These are phyloP conservation scores for Acanthosoma haemorrhoidale DNA, from an alignment of 2,888 invertebrate genomes.

Conservation along the genomic window DNA sequence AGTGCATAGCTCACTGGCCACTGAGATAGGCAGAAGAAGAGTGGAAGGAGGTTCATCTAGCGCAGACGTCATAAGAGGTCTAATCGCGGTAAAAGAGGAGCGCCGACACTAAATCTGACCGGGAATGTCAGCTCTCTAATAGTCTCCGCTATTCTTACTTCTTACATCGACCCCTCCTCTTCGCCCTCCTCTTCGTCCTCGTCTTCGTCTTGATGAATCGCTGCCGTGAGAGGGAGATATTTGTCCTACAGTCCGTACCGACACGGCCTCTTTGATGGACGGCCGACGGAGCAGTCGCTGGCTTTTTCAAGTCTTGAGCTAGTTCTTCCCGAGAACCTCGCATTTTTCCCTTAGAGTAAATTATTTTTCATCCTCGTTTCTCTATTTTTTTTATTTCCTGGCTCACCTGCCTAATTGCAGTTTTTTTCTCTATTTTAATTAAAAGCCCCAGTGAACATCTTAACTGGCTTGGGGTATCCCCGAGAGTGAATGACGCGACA, in stretches of 20 bases:
- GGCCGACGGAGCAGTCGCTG: background rate
- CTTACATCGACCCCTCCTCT: too few species aligned
- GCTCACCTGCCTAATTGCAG: background rate
- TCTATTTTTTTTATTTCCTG: background rate
- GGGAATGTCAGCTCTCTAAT: background rate
- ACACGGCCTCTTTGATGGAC: background rate
- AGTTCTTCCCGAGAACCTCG: too few species aligned
- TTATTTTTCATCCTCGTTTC: background rate
- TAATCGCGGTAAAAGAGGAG: background rate
- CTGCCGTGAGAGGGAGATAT: background rate
- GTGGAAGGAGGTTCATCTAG: background rate
- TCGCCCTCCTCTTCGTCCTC: background rate
- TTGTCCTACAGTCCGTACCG: background rate
- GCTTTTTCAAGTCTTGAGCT: too few species aligned
- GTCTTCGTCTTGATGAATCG: background rate
- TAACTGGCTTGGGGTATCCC: background rate
- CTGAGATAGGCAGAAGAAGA: background rate
- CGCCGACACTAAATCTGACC: background rate
- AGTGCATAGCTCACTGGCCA: background rate
- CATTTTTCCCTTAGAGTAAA: too few species aligned
- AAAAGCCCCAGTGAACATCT: background rate
- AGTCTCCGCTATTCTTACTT: background rate
- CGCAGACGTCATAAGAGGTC: slow-evolving; percentile 4
- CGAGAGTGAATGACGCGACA: background rate
- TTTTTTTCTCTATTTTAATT: background rate